These are phyloP conservation scores for Drosophila colorata DNA, from an alignment of 2,888 invertebrate genomes.

Conservation along the genomic window DNA sequence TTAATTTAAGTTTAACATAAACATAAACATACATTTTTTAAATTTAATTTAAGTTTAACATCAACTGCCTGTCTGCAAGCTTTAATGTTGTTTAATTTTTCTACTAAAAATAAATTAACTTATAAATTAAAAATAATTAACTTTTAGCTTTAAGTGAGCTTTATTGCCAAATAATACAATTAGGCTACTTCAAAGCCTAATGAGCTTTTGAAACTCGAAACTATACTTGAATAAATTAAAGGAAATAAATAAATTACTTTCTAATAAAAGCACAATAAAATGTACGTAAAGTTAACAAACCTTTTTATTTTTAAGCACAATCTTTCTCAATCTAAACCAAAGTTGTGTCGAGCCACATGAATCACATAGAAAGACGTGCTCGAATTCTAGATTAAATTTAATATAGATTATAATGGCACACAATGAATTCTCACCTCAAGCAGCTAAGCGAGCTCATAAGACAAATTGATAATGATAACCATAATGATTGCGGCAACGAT, in stretches of 20 bases:
- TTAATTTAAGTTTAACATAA: too few species aligned
- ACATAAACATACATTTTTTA: too few species aligned
- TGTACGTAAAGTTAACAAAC: too few species aligned
- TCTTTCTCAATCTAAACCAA: background rate
- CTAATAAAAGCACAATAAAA: too few species aligned
- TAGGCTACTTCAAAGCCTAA: background rate
- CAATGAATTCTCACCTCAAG: constrained; percentile 9
- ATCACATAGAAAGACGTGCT: constrained; percentile 16
- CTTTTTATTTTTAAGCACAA: background rate
- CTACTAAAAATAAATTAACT: too few species aligned
- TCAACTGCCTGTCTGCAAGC: too few species aligned
- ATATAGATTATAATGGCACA: constrained; percentile 37
- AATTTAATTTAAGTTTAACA: too few species aligned
- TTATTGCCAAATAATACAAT: background rate
- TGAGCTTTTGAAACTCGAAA: too few species aligned
- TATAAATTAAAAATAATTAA: too few species aligned
- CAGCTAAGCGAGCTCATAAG: constrained; percentile 17
- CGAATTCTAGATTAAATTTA: constrained; percentile 60
- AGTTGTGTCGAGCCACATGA: constrained; percentile 6
- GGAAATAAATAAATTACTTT: too few species aligned
- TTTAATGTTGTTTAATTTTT: background rate
- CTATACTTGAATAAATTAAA: too few species aligned
- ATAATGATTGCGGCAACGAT: constrained; percentile 19
- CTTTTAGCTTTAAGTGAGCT: background rate
- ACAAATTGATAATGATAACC: constrained; percentile 33